phyloP scores from a whole-genome alignment of 1,140 invertebrate species.

The Helicorthomorpha holstii region DNA sequence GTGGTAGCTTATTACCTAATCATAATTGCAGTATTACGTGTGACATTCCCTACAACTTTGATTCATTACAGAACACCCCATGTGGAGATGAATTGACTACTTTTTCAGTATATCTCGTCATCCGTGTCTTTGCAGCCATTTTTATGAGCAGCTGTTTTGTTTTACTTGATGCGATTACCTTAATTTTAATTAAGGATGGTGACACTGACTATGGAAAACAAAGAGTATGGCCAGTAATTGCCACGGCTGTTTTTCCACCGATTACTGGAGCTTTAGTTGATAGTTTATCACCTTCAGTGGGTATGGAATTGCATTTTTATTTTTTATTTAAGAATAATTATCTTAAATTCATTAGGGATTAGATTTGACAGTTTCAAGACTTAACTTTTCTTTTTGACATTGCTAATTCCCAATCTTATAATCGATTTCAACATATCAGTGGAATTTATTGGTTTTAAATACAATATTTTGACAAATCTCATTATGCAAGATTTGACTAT shows the following conservation, averaged over 20 bases:
- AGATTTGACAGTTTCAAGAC: no score
- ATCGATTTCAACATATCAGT: no score
- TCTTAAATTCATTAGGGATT: no score
- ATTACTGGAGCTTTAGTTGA: slow-evolving; percentile 59
- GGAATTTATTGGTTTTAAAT: no score
- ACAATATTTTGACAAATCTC: no score
- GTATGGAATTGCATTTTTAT: no score
- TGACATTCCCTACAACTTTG: neutral
- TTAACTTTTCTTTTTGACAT: no score
- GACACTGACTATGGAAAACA: slow-evolving; percentile 62
- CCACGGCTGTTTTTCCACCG: slow-evolving; percentile 61
- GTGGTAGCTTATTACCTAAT: neutral
- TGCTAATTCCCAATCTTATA: no score
- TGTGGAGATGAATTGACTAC: slow-evolving; percentile 20
- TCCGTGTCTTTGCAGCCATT: slow-evolving; percentile 52
- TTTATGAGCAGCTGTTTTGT: slow-evolving; percentile 56
- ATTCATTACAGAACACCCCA: neutral
- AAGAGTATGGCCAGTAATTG: slow-evolving; percentile 54
- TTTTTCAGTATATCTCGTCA: slow-evolving; percentile 58
- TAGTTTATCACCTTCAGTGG: slow-evolving; percentile 29
- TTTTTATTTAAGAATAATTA: no score
- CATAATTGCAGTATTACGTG: neutral
- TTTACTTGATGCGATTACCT: slow-evolving; percentile 61
- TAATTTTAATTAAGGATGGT: slow-evolving; percentile 59
- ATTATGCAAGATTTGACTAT: no score